These are phyloP conservation scores for Tychaedon coryphoeus DNA, from an alignment of 2,113 vertebrate genomes.

Conservation along the genomic window DNA sequence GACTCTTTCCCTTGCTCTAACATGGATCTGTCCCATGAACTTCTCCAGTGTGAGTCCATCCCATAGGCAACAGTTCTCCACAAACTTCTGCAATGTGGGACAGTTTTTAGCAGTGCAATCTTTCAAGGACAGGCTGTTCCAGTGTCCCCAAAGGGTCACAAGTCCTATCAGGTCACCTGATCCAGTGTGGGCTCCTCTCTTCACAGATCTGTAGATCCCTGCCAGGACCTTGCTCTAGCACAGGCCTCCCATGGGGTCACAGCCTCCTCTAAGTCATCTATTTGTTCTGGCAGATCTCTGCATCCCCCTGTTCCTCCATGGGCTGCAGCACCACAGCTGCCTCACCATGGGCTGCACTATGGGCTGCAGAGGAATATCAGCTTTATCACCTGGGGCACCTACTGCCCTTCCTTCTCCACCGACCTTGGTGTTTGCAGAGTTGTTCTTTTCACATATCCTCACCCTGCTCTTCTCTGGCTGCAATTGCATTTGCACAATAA, in stretches of 20 bases:
- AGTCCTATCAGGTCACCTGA: not conserved
- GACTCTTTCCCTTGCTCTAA: not conserved
- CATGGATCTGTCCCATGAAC: not conserved
- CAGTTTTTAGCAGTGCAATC: not conserved
- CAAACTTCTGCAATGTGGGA: not conserved
- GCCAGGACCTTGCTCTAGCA: not conserved
- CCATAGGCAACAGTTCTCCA: not conserved
- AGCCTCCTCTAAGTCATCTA: not conserved
- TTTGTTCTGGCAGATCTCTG: not conserved
- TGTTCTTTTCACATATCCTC: not conserved
- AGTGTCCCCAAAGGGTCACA: too few relatives aligned
- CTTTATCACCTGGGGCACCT: not conserved
- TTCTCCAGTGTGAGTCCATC: not conserved
- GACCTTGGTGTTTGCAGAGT: not conserved
- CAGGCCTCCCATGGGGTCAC: not conserved
- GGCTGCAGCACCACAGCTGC: not conserved
- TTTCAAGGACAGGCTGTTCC: not conserved
- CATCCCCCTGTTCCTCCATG: rapidly evolving
- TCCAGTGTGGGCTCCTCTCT: rapidly evolving
- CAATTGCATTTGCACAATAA: not conserved
- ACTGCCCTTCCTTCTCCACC: rapidly evolving
- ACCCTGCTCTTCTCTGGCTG: rapidly evolving
- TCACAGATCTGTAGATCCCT: not conserved
- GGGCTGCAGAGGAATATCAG: not conserved
- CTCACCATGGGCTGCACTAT: rapidly evolving